Evolutionary conservation across 2,888 invertebrate genomes (phyloP).

Genomic region (Dynastes grantii): DNA sequence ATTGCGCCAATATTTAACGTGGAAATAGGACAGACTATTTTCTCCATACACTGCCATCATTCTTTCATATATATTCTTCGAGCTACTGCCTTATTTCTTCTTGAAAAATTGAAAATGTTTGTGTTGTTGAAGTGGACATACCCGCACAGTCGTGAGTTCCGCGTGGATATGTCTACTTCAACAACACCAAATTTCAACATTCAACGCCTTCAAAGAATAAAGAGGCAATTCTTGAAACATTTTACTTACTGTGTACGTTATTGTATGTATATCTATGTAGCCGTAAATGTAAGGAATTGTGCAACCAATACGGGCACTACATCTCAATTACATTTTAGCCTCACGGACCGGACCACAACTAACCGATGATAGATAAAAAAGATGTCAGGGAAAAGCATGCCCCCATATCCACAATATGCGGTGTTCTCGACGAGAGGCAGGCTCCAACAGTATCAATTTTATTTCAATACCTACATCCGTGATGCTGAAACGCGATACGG

Average conservation of each 20-base stretch:
- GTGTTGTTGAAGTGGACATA: no score
- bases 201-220: no score
- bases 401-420: neutral
- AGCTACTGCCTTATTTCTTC: no score
- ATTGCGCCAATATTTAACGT: no score
- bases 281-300: neutral
- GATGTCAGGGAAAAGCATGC: neutral
- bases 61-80: no score
- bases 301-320: neutral
- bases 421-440: neutral
- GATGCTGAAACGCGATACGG: slow-evolving; percentile 19
- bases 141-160: no score
- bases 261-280: neutral
- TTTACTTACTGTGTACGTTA: neutral
- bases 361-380: slow-evolving; percentile 5
- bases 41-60: no score
- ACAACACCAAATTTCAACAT: no score
- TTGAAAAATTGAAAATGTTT: no score
- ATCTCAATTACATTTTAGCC: slow-evolving; percentile 30
- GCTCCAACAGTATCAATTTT: slow-evolving; percentile 19
- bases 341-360: neutral
- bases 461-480: slow-evolving; percentile 27
- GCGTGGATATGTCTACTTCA: no score
- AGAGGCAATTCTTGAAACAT: no score
- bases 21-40: no score